Evolutionary conservation across 1,140 invertebrate genomes (phyloP).

Genomic region (Heliothis virescens): DNA sequence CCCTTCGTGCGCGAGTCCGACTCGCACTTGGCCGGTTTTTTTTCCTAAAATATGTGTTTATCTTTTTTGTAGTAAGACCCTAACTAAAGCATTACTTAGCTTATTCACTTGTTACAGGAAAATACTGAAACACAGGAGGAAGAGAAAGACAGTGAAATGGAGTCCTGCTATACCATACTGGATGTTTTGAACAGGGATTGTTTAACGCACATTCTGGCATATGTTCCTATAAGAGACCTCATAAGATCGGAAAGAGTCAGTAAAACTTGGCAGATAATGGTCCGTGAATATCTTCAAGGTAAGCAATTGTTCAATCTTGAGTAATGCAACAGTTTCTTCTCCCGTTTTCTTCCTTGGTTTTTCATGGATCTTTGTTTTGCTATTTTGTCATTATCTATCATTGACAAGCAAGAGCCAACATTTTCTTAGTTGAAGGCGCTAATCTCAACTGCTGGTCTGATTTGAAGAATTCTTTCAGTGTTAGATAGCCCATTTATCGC

Average conservation of each 20-base stretch:
- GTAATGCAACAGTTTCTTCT: not conserved
- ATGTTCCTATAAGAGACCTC: conserved; percentile 74
- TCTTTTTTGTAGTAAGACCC: too few relatives aligned
- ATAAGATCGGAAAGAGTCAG: conserved; percentile 78
- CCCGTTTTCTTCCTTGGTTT: too few relatives aligned
- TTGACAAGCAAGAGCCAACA: too few relatives aligned
- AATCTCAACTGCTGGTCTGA: too few relatives aligned
- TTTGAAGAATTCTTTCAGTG: too few relatives aligned
- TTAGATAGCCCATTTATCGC: too few relatives aligned
- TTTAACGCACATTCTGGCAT: conserved; percentile 70
- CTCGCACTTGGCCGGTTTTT: too few relatives aligned
- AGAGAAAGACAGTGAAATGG: not conserved
- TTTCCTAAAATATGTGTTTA: too few relatives aligned
- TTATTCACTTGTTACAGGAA: not conserved
- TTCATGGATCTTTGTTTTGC: too few relatives aligned
- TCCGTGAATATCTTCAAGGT: conserved; percentile 76
- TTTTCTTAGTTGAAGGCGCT: too few relatives aligned
- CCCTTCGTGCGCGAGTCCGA: too few relatives aligned
- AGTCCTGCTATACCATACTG: conserved; percentile 57
- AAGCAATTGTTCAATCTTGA: not conserved
- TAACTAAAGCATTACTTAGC: too few relatives aligned
- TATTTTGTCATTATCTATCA: conserved; percentile 3
- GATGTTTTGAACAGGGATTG: conserved; percentile 81
- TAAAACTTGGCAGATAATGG: conserved; percentile 75
- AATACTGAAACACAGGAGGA: not conserved